Conservation (phyloP, 2,888 invertebrate species). For the Cenopis cana region DNA sequence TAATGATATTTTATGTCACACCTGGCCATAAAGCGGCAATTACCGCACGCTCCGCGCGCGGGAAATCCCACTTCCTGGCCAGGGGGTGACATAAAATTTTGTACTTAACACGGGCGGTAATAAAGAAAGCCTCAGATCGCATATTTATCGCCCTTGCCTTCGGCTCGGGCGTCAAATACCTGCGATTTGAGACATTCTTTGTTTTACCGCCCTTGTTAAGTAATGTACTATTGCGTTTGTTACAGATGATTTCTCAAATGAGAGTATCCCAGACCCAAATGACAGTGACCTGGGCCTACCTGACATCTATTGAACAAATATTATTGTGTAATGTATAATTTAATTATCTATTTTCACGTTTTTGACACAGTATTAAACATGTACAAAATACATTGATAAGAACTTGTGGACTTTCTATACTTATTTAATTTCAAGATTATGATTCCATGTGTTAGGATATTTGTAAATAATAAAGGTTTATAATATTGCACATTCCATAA, state of each 20-base stretch:
- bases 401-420: constrained; percentile 12
- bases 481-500: neutral
- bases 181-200: too few relatives aligned
- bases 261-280: constrained; percentile 65
- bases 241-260: constrained; percentile 75
- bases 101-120: too few relatives aligned
- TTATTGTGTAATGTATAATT: constrained; percentile 14
- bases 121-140: too few relatives aligned
- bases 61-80: too few relatives aligned
- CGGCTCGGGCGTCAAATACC: too few relatives aligned
- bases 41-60: too few relatives aligned
- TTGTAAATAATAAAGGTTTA: constrained; percentile 19
- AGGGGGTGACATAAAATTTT: too few relatives aligned
- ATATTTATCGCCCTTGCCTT: too few relatives aligned
- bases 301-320: constrained; percentile 59
- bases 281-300: constrained; percentile 68
- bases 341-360: neutral
- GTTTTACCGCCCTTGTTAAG: too few relatives aligned
- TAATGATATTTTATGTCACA: too few relatives aligned
- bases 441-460: neutral
- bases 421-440: constrained; percentile 24
- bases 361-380: constrained; percentile 31
- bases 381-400: neutral
- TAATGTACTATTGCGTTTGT: too few relatives aligned
- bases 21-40: too few relatives aligned